Evolutionary conservation across 2,113 vertebrate genomes (phyloP).

Genomic region (Rostratula benghalensis): DNA sequence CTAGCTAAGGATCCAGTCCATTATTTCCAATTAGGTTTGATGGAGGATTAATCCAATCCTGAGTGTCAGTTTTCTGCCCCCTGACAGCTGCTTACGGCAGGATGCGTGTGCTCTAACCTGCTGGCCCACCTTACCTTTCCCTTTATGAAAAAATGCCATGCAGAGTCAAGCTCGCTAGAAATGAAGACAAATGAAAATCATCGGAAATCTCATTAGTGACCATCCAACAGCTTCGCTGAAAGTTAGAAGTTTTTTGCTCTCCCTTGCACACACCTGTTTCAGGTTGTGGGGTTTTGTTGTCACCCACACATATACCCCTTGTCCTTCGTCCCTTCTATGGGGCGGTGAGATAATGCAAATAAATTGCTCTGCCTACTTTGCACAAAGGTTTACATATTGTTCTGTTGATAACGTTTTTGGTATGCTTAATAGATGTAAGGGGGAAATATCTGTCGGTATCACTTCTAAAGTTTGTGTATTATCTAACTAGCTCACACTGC

Average conservation of each 20-base stretch:
- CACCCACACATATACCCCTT: not conserved
- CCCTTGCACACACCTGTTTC: not conserved
- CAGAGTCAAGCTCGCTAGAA: not conserved
- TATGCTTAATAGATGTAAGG: not conserved
- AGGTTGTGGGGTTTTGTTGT: not conserved
- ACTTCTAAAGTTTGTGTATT: slow-evolving; percentile 37
- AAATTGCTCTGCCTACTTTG: not conserved
- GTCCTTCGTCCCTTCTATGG: not conserved
- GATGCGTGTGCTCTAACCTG: not conserved
- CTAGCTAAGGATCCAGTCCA: not conserved
- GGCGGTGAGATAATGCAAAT: not conserved
- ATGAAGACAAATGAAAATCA: slow-evolving; percentile 57
- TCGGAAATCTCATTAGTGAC: slow-evolving; percentile 47
- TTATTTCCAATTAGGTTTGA: slow-evolving; percentile 27
- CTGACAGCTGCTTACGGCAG: not conserved
- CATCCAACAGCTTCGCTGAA: not conserved
- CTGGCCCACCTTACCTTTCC: not conserved
- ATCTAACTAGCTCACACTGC: slow-evolving; percentile 40
- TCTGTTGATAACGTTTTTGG: not conserved
- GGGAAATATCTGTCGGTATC: not conserved
- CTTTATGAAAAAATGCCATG: not conserved
- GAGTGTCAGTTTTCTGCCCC: not conserved
- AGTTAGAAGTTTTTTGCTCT: not conserved
- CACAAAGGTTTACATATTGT: slow-evolving; percentile 7
- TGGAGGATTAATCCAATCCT: not conserved